These are phyloP conservation scores for Galaxias olidus DNA, from an alignment of 2,797 vertebrate genomes.

Conservation along the genomic window DNA sequence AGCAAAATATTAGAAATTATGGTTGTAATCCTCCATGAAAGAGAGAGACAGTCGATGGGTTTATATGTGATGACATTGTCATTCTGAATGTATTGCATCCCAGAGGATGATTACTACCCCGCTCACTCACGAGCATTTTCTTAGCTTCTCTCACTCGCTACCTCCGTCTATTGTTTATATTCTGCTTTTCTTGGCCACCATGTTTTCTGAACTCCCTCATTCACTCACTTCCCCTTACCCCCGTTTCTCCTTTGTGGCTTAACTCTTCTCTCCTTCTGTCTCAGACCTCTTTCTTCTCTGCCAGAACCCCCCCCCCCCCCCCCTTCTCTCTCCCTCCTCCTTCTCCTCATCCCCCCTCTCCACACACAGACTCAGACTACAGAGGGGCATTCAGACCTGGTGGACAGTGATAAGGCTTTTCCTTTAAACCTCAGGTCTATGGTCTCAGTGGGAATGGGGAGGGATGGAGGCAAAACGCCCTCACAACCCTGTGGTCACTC, in stretches of 20 bases:
- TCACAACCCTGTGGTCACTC: slow-evolving; percentile 25
- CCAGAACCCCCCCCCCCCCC: slow-evolving; percentile 8
- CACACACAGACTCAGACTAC: slow-evolving; percentile 42
- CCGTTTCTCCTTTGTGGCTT: background rate
- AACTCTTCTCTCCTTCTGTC: slow-evolving; percentile 5
- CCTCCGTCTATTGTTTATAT: slow-evolving; percentile 3
- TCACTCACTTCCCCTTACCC: background rate
- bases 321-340: slow-evolving; percentile 15
- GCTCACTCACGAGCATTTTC: slow-evolving; percentile 26
- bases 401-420: slow-evolving; percentile 73
- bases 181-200: slow-evolving; percentile 3
- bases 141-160: slow-evolving; percentile 2
- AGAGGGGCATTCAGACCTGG: slow-evolving; percentile 70
- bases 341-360: slow-evolving; percentile 25
- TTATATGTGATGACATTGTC: slow-evolving; percentile 27
- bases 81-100: slow-evolving; percentile 35
- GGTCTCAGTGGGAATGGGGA: slow-evolving; percentile 56
- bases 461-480: slow-evolving; percentile 32
- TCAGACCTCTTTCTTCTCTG: slow-evolving; percentile 1
- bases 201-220: background rate
- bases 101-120: slow-evolving; percentile 27
- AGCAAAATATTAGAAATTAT: background rate
- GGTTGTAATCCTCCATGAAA: slow-evolving; percentile 18
- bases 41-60: slow-evolving; percentile 16
- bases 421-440: slow-evolving; percentile 63